A percentile compares a stretch with the other conserved stretches of the same genome.
Evolutionary conservation across 2,888 invertebrate species (phyloP).

Genomic region (Iselma pallidipennis): DNA sequence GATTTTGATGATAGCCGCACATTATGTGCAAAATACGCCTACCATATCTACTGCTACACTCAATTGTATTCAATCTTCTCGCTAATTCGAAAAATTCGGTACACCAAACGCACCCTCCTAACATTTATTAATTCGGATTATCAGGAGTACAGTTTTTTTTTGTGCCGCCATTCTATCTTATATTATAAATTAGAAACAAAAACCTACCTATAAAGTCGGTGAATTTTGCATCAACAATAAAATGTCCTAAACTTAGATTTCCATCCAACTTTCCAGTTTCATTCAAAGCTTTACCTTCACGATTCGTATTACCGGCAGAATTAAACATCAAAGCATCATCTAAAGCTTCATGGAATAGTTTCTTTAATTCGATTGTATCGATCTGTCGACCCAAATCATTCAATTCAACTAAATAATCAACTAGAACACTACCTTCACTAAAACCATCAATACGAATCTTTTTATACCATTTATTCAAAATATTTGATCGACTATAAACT

Average conservation of each 20-base stretch:
- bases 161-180: no score
- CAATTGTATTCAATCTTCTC: no score
- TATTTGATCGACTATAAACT: conserved; percentile 75
- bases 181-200: no score
- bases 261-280: conserved; percentile 61
- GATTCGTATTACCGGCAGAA: no score
- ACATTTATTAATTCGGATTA: no score
- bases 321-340: no score
- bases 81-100: no score
- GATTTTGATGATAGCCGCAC: no score
- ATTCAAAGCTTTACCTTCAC: conserved; percentile 50
- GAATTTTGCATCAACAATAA: conserved; percentile 81
- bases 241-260: conserved; percentile 76
- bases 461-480: conserved; percentile 80
- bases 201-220: conserved; percentile 84
- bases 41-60: no score
- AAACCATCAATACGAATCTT: conserved; percentile 86
- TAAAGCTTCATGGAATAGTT: conserved; percentile 63
- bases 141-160: no score
- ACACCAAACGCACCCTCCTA: no score
- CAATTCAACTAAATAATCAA: conserved; percentile 85
- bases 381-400: conserved; percentile 73
- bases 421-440: conserved; percentile 83
- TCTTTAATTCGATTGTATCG: conserved; percentile 73
- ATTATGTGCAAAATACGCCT: no score